Base-by-base conservation (phyloP, 2,888 invertebrate genomes). In the Penaeus monodon region DNA sequence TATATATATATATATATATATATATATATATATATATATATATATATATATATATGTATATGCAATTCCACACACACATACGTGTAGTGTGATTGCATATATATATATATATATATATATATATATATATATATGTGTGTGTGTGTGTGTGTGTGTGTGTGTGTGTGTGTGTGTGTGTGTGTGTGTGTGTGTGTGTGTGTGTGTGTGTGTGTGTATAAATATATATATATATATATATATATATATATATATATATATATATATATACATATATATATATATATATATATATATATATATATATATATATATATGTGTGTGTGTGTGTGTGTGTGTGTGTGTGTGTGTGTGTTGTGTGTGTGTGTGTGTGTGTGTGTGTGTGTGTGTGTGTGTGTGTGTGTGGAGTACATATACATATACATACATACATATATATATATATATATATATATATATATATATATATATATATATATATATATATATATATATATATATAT, bases 381-480 rank as follows among this genome's bases (percentile, higher is more conserved):
- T n/a, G n/a, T n/a, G n/a, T n/a, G n/a, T n/a, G n/a, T n/a, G n/a
- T n/a, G n/a, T n/a, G n/a, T n/a, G n/a, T n/a, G n/a, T n/a, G n/a
- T n/a, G n/a, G n/a, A n/a, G n/a, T n/a, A n/a, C n/a, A n/a, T n/a
- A n/a, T n/a, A n/a, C n/a, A n/a, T n/a, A n/a, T n/a, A n/a, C n/a
- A n/a, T n/a, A n/a, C n/a, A n/a, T n/a, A 73, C n/a, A 73, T 73
- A 73, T 73, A 73, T 73, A 73, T 73, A 73, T 73, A 73, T 73
- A 27, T 73, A 73, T 73, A 73, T 73, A 7, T 73, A 20, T n/a
- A 73, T 73, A 73, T 73, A 73, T 73, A 73, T 73, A 73, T 70
- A 73, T 73, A 73, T 73, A 73, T 73, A 20, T 73, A 73, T 73
- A 73, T 73, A 73, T 73, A 73, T 73, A 73, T 73, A 17, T 14